Evolutionary conservation across 1,140 invertebrate species (phyloP).

Genomic region (Papilio glaucus): DNA sequence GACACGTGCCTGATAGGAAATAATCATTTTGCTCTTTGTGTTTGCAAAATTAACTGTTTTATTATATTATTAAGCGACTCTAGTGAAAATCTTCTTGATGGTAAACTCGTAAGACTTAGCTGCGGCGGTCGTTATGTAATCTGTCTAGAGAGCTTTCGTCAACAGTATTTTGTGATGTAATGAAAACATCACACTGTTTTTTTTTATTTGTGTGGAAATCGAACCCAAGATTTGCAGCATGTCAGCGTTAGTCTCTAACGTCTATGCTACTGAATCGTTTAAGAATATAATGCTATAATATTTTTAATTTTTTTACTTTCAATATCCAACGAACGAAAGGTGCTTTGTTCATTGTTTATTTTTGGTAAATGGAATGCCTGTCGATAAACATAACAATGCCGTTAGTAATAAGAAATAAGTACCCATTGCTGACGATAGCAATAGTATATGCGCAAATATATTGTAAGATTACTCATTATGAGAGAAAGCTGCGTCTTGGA

Average conservation of each 20-base stretch:
- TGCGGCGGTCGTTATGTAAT: too few species aligned
- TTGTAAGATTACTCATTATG: not conserved
- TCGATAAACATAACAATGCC: not conserved
- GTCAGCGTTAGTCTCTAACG: not conserved
- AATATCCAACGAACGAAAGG: not conserved
- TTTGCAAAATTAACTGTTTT: conserved; percentile 14
- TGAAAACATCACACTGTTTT: not conserved
- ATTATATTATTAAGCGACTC: not conserved
- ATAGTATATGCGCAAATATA: not conserved
- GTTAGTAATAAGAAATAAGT: not conserved
- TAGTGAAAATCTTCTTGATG: too few species aligned
- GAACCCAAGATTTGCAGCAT: not conserved
- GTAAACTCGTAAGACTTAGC: too few species aligned
- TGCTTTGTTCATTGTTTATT: conserved; percentile 1
- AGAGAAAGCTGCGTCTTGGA: not conserved
- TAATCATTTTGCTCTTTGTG: conserved; percentile 14
- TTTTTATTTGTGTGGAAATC: not conserved
- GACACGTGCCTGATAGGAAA: conserved; percentile 32
- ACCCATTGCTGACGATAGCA: not conserved
- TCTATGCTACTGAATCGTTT: not conserved
- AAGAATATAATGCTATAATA: not conserved
- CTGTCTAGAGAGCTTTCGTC: too few species aligned
- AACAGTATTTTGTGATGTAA: too few species aligned
- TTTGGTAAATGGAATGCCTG: not conserved
- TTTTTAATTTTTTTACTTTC: not conserved